Base-by-base conservation (phyloP, 2,113 vertebrate species). In the Hippocampus zosterae region DNA sequence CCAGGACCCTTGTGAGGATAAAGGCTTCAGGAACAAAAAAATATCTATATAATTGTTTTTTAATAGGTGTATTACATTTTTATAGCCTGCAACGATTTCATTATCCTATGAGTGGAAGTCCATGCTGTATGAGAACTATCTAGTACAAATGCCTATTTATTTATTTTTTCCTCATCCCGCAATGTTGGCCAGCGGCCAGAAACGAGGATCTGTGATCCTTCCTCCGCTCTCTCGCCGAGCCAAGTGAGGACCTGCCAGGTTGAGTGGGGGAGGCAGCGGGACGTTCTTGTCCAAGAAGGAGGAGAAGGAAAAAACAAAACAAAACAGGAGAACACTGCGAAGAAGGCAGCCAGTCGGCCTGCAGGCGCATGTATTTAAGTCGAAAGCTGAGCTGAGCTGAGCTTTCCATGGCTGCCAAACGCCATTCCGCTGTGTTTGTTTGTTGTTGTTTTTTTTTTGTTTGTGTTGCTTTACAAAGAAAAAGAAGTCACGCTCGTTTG, bases 171-270 rank as follows among this genome's bases (percentile, higher is more conserved):
- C 78, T 76, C 83, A 78, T 75, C 9, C 87, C 83, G 77, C 79
- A 67, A 79, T 65, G 74, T 75, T 92, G 89, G 89, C 85, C 80
- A 10, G 4, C 11, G 77, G 89, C 90, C 90, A 78, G 68, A 88
- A 87, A 84, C 60, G 73, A 85, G 89, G 88, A 89, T 89, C 86
- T 87, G 76, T 77, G 81, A 81, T 85, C 74, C 84, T 84, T 83
- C 84, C 89, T 86, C 87, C 80, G 83, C 85, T 88, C 83, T 82
- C 79, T 33, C 15, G 81, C 79, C 82, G 85, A 76, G 77, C 83
- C 81, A 82, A 87, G 85, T 71, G 72, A 82, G 81, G 73, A 77
- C 83, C 57, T 74, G 81, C 79, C 83, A 80, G 83, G 72, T 73
- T 83, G 76, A 59, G 79, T 69, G 79, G 85, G 75, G 80, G 84